phyloP scores from a whole-genome alignment of 2,113 vertebrate genomes.

The Spheniscus mendiculus region DNA sequence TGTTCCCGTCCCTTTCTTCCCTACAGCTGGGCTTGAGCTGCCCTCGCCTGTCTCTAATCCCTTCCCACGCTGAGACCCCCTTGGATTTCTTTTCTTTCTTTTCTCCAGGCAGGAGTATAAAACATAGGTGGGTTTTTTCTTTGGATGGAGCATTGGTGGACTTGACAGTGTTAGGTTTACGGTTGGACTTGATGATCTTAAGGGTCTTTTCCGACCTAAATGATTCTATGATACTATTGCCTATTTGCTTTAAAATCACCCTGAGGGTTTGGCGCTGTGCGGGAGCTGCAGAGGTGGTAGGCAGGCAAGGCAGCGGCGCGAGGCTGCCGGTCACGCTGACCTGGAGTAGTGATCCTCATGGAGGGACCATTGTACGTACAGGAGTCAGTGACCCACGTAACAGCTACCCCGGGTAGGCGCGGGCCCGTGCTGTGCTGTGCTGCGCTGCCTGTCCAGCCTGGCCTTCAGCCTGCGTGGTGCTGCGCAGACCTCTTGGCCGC shows the following conservation, averaged over 20 bases:
- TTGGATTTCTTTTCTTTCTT: neutral
- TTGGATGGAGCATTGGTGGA: neutral
- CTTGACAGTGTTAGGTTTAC: neutral
- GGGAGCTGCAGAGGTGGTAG: neutral
- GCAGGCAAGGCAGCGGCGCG: accelerated
- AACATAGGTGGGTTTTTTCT: neutral
- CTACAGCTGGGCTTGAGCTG: neutral
- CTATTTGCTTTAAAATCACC: neutral
- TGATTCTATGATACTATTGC: neutral
- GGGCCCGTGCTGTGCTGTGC: accelerated
- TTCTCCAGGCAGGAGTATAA: neutral
- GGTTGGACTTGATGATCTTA: neutral
- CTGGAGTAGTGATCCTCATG: neutral
- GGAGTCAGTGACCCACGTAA: accelerated
- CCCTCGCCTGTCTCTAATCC: neutral
- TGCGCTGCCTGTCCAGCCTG: neutral
- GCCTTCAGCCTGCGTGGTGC: neutral
- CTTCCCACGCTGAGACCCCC: neutral
- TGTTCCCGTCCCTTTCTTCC: neutral
- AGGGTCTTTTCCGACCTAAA: neutral
- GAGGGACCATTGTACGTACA: accelerated
- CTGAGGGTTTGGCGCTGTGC: accelerated
- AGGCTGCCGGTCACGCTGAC: neutral
- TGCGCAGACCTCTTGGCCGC: neutral
- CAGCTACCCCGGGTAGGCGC: neutral